A percentile compares a stretch with the other conserved stretches of the same genome.
phyloP scores from a whole-genome alignment of 2,797 vertebrate genomes.

The Hypotaenidia okinawae region DNA sequence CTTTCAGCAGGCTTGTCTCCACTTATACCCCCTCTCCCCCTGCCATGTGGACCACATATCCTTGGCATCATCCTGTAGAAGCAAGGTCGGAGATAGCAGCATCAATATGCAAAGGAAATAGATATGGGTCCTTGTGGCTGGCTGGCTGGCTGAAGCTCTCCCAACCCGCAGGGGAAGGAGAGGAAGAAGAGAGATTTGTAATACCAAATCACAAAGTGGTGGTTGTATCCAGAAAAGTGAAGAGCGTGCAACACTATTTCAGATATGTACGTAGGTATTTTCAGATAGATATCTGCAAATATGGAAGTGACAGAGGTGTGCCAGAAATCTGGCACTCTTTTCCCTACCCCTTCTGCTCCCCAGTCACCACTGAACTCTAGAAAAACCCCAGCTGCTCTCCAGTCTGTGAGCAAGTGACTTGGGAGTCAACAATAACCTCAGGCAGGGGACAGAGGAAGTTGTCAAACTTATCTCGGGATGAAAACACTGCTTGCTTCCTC shows the following conservation, averaged over 20 bases:
- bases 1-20: background rate
- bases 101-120: background rate
- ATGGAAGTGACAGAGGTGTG: background rate
- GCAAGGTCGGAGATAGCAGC: background rate
- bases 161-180: background rate
- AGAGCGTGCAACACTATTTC: background rate
- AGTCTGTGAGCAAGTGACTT: background rate
- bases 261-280: background rate
- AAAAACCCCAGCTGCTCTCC: background rate
- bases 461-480: background rate
- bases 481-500: background rate
- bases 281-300: background rate
- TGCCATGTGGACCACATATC: background rate
- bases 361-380: background rate
- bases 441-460: background rate
- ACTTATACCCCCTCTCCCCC: background rate
- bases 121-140: background rate
- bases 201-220: background rate
- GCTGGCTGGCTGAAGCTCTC: background rate
- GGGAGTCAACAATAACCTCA: background rate
- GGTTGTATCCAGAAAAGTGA: background rate
- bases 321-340: background rate
- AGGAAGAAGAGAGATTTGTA: background rate
- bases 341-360: background rate
- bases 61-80: background rate